Base-by-base conservation (phyloP, 2,797 vertebrate species). In the Aeoliscus strigatus region DNA sequence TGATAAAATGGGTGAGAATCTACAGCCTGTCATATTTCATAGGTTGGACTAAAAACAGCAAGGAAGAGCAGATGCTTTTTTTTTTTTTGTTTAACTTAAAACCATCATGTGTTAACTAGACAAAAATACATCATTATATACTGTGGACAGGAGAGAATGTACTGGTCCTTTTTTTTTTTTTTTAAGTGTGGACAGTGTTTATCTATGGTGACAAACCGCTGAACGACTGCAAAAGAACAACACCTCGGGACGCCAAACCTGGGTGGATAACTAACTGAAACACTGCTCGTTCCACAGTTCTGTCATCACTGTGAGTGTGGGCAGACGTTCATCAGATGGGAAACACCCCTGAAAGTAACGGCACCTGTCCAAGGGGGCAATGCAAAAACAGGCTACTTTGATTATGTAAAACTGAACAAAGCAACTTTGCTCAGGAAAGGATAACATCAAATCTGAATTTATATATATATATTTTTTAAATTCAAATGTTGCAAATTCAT, bases 81-180 rank as follows among this genome's bases (percentile, higher is more conserved):
- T 51, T 32, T 17, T 21, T 54, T 47, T 67, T 48, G 44, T 45
- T 70, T 53, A 60, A 55, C 14, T 34, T 48, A 2, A 53, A 62
- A 23, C 27, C 39, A n/a, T 31, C 15, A 35, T 21, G 12, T 18
- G 23, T 53, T 12, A 49, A 15, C 12, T 30, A 35, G 6, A 4
- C 10, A 28, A 47, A 16, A 2, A 8, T 10, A 8, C 12, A 36
- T 45, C n/a, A 30, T 54, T 12, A 21, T 35, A 21, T 21, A 21
- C 10, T 21, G n/a, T 33, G 7, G 11, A 14, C 25, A 12, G 8
- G 30, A 39, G 25, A 43, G 13, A 9, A 16, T 48, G 39, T 4
- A 11, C 17, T 27, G 5, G 3, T 44, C 11, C 14, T 23, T 17
- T 43, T 15, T 37, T 28, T 35, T 53, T 59, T 55, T 54, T 57